Evolutionary conservation across 2,113 vertebrate species (phyloP).

Genomic region (Marmota flaviventris): DNA sequence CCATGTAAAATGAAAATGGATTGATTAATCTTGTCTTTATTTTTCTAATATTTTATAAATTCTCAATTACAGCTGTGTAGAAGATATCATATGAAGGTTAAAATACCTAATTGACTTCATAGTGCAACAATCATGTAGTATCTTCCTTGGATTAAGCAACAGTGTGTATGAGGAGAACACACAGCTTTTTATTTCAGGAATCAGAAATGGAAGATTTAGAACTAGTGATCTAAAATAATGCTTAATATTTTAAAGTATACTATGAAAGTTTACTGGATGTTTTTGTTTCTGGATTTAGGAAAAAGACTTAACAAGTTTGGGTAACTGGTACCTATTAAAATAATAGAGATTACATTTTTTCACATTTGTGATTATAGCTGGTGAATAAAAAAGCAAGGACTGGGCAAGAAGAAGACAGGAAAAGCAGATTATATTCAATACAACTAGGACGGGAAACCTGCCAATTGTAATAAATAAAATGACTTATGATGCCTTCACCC

Average conservation of each 20-base stretch:
- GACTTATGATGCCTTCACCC: slow-evolving; percentile 45
- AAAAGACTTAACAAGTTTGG: background rate
- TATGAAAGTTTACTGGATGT: background rate
- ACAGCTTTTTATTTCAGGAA: background rate
- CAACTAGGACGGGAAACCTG: slow-evolving; percentile 56
- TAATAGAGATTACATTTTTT: background rate
- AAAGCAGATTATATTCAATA: background rate
- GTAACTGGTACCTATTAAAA: slow-evolving; percentile 24
- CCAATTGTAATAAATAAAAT: slow-evolving; percentile 62
- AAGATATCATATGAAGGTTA: background rate
- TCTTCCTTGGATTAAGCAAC: background rate
- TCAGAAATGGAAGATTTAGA: background rate
- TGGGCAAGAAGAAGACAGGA: background rate
- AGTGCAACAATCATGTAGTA: background rate
- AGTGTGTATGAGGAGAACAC: background rate
- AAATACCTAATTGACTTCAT: background rate
- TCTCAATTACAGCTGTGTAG: background rate
- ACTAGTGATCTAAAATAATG: background rate
- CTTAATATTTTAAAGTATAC: background rate
- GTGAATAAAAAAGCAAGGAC: background rate
- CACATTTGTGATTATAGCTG: slow-evolving; percentile 10
- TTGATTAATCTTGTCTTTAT: background rate
- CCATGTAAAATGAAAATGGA: background rate
- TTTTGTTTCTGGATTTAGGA: slow-evolving; percentile 1
- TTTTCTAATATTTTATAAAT: slow-evolving; percentile 6